Evolutionary conservation across 2,797 vertebrate species (phyloP).

Genomic region (Scolopax bukidnonensis): DNA sequence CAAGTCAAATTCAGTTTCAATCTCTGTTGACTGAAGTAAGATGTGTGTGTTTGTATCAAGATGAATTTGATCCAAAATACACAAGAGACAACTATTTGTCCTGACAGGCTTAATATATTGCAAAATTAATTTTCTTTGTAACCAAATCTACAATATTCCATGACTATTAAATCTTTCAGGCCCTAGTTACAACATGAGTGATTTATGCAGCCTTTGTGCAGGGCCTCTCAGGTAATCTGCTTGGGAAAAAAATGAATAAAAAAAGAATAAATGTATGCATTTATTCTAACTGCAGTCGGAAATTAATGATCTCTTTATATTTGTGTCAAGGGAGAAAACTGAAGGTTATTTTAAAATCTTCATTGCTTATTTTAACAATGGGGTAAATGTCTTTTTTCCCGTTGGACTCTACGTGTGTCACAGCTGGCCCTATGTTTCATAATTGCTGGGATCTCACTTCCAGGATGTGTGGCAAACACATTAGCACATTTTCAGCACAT

Average conservation of each 20-base stretch:
- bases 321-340: not conserved
- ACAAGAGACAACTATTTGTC: not conserved
- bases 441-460: not conserved
- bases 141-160: not conserved
- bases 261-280: not conserved
- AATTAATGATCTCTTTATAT: not conserved
- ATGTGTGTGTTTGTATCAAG: not conserved
- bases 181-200: not conserved
- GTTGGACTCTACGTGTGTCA: not conserved
- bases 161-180: not conserved
- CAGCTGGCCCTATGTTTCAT: not conserved
- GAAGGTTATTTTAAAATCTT: constrained; percentile 7
- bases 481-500: not conserved
- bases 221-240: not conserved
- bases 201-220: not conserved
- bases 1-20: not conserved
- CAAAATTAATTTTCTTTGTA: constrained; percentile 27
- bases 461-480: not conserved
- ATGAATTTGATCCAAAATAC: not conserved
- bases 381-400: not conserved
- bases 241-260: not conserved
- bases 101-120: not conserved
- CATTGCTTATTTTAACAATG: not conserved
- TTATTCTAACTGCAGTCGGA: not conserved
- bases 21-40: not conserved